Evolutionary conservation across 2,797 vertebrate genomes (phyloP).

Genomic region (Orestias chungarensis): DNA sequence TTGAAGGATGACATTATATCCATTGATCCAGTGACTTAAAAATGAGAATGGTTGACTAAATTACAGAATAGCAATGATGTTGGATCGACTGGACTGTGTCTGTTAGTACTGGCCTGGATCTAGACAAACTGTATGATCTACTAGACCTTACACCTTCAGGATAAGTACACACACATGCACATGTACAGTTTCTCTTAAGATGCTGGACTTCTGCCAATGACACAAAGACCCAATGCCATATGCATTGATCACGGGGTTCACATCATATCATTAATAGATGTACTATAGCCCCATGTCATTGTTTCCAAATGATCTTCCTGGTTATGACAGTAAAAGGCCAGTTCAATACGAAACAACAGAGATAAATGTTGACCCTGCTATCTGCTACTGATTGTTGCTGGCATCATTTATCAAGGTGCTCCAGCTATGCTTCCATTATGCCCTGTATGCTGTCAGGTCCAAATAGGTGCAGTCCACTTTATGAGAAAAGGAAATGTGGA

Average conservation of each 20-base stretch:
- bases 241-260: constrained; percentile 62
- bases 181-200: constrained; percentile 32
- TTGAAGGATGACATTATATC: no score
- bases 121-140: background rate
- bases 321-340: constrained; percentile 57
- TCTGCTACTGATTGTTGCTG: constrained; percentile 27
- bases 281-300: constrained; percentile 21
- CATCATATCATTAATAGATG: constrained; percentile 61
- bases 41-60: no score
- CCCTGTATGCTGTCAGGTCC: constrained; percentile 54
- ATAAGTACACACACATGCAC: background rate
- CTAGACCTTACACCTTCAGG: background rate
- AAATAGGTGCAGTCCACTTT: constrained; percentile 35
- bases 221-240: constrained; percentile 51
- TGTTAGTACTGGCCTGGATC: background rate
- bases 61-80: no score
- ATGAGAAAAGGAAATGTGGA: constrained; percentile 51
- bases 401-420: constrained; percentile 44
- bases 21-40: no score
- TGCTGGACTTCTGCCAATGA: constrained; percentile 42
- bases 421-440: constrained; percentile 52
- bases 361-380: constrained; percentile 47
- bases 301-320: constrained; percentile 59
- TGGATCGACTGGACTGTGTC: no score
- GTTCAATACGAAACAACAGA: constrained; percentile 49